Percentiles rank a stretch among this genome's conserved stretches.
These are phyloP conservation scores for Acholoe squamosa DNA, from an alignment of 2,888 invertebrate species.

Conservation along the genomic window DNA sequence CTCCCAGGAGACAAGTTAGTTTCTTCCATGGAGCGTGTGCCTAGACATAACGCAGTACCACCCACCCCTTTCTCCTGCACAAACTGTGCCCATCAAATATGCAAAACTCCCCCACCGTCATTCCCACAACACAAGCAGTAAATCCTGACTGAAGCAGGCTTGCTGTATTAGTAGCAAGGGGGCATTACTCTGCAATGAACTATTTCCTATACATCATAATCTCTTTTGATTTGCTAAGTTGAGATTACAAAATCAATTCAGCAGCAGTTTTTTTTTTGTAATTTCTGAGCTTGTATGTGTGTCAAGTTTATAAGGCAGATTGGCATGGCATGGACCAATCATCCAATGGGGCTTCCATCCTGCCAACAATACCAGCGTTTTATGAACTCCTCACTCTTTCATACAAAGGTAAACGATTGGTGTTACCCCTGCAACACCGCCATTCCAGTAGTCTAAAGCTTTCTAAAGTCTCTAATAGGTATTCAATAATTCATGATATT, in stretches of 20 bases:
- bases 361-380: neutral
- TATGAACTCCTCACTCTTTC: neutral
- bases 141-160: neutral
- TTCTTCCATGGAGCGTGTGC: neutral
- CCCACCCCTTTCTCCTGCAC: neutral
- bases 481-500: no score
- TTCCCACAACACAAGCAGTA: neutral
- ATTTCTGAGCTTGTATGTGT: no score
- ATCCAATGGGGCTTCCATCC: neutral
- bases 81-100: neutral
- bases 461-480: no score
- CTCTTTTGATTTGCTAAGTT: no score
- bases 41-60: neutral
- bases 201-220: no score
- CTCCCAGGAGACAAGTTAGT: conserved; percentile 17
- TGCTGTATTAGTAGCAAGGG: no score
- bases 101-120: neutral
- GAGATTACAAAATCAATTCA: no score
- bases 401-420: neutral
- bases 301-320: neutral
- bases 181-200: no score
- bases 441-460: no score
- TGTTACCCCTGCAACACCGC: neutral
- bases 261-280: no score
- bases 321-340: neutral